These are phyloP conservation scores for Holothuria scabra DNA, from an alignment of 53 echinoderm and acorn worm genomes.

Conservation along the genomic window DNA sequence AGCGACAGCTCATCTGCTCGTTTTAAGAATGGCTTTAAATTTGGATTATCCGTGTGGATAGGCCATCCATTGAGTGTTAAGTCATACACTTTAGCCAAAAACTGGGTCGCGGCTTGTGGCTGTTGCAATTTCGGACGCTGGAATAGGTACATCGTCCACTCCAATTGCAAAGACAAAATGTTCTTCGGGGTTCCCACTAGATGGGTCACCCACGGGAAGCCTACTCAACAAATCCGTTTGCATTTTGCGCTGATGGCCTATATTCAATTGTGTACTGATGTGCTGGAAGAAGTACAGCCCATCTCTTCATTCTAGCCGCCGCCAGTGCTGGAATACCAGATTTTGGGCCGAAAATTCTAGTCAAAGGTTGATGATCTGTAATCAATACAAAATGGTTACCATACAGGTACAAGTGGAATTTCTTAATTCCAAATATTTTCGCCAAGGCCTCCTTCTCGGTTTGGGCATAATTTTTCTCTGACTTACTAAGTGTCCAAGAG, in stretches of 20 bases:
- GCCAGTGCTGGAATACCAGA: slow-evolving; percentile 46
- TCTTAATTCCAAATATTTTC: slow-evolving; percentile 56
- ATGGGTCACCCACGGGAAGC: slow-evolving; percentile 40
- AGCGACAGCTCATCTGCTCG: neutral
- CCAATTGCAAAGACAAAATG: neutral
- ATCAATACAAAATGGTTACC: slow-evolving; percentile 39
- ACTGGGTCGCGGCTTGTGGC: neutral
- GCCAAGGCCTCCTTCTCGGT: slow-evolving; percentile 56
- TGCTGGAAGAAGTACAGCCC: slow-evolving; percentile 37
- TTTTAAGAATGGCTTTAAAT: neutral
- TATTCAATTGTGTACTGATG: slow-evolving; percentile 47
- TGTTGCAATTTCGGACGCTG: slow-evolving; percentile 4
- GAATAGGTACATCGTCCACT: slow-evolving; percentile 32
- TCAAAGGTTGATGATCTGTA: slow-evolving; percentile 46
- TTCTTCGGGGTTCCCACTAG: slow-evolving; percentile 61
- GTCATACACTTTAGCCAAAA: neutral
- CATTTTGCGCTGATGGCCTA: neutral
- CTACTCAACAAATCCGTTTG: slow-evolving; percentile 39
- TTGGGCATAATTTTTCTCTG: slow-evolving; percentile 59
- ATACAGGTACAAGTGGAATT: slow-evolving; percentile 62
- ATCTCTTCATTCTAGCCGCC: slow-evolving; percentile 48
- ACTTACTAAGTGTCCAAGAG: slow-evolving; percentile 48
- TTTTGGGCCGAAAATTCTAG: slow-evolving; percentile 43
- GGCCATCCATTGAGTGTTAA: neutral
- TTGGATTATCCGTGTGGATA: neutral